Evolutionary conservation across 2,888 invertebrate genomes (phyloP), one percentile per base, ranked within the genome.

Genomic region (Liposcelis brunnea): DNA sequence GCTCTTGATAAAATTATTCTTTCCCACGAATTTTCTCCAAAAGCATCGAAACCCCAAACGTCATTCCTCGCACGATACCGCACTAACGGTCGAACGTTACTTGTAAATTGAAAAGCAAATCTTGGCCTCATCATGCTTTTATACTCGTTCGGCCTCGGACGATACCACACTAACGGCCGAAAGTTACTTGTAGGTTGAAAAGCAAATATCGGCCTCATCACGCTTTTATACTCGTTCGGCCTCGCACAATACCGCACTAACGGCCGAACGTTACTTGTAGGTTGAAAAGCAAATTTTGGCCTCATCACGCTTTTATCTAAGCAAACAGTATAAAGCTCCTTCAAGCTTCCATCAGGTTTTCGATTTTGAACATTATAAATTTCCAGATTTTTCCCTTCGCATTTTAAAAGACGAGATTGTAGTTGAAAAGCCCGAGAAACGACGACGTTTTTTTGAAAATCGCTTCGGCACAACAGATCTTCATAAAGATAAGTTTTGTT

Each of bases 11-110:
- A 21, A 6, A 7, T 14, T 11, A 18, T 6, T 7, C 40, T 16
- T 12, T 40, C 40, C 21, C 16, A 7, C 5, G 18, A 5, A 6
- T 7, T 40, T 11, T 40, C 16, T 11, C 40, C 40, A 19, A 19
- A 40, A n/a, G 15, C 40, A 11, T 40, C 40, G 19, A 40, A 40
- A 3, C 40, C 40, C 40, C 40, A 40, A 19, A 40, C 40, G 19
- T 40, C 40, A 6, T 18, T 18, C 15, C 19, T 6, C 12, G 15
- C 3, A 14, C 6, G 19, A 18, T 19, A 11, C 5, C 19, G 15
- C 40, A 40, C 19, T 6, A n/a, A 12, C 16, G 19, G 40, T 19
- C 11, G 6, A 7, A 19, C 40, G 21, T n/a, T 14, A 3, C 15
- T 19, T 10, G 18, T 21, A 3, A 11, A 11, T 18, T 21, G 15